Evolutionary conservation across 2,797 vertebrate genomes (phyloP).

Genomic region (Serranus cabrilla): DNA sequence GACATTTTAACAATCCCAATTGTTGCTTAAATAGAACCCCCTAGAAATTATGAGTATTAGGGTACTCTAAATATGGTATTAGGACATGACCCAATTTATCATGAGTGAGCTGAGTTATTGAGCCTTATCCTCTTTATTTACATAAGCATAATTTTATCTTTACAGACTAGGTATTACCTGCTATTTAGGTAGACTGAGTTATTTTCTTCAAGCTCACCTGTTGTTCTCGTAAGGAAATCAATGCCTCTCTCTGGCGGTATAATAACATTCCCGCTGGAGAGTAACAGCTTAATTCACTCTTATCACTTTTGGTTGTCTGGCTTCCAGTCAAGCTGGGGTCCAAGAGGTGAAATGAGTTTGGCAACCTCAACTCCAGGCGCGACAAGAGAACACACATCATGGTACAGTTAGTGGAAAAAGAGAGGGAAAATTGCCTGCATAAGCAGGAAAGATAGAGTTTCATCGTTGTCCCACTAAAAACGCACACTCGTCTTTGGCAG

Average conservation of each 20-base stretch:
- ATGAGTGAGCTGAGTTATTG: constrained; percentile 59
- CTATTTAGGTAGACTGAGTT: constrained; percentile 73
- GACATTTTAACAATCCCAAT: constrained; percentile 45
- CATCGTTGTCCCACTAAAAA: constrained; percentile 85
- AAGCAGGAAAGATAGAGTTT: constrained; percentile 90
- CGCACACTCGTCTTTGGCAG: constrained; percentile 85
- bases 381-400: constrained; percentile 86
- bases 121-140: constrained; percentile 70
- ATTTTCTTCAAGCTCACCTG: constrained; percentile 83
- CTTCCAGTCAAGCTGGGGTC: constrained; percentile 86
- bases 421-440: constrained; percentile 88
- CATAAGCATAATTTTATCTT: constrained; percentile 74
- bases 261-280: constrained; percentile 86
- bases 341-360: constrained; percentile 91
- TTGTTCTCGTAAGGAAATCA: constrained; percentile 86
- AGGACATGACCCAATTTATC: constrained; percentile 66
- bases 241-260: constrained; percentile 83
- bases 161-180: constrained; percentile 64
- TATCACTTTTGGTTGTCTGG: constrained; percentile 88
- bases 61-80: constrained; percentile 59
- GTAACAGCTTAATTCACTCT: constrained; percentile 85
- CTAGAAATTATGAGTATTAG: constrained; percentile 51
- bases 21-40: constrained; percentile 35
- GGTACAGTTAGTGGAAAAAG: constrained; percentile 86
- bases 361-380: constrained; percentile 83